Evolutionary conservation across 1,140 invertebrate genomes (phyloP).

Genomic region (Drosophila bifasciata): DNA sequence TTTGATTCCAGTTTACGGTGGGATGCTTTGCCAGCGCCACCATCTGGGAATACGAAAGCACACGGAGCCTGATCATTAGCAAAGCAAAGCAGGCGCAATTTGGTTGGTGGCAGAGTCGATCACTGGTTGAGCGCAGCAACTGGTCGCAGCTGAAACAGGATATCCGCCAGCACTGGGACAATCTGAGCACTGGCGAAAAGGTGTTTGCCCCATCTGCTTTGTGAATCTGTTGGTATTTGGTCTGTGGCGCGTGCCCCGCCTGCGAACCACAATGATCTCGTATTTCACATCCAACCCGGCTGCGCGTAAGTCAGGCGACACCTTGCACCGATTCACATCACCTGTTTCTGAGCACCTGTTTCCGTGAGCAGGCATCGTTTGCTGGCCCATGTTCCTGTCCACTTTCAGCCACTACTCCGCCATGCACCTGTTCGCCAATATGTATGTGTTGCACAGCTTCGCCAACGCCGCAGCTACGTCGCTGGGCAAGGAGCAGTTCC

Average conservation of each 20-base stretch:
- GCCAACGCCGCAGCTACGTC: slow-evolving; percentile 88
- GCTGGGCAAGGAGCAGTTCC: slow-evolving; percentile 96
- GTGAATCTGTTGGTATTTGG: slow-evolving; percentile 92
- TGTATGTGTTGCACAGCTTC: slow-evolving; percentile 97
- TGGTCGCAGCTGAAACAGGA: slow-evolving; percentile 69
- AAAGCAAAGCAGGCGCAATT: slow-evolving; percentile 85
- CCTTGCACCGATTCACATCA: background rate
- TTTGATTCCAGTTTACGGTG: slow-evolving; percentile 86
- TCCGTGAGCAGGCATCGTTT: slow-evolving; percentile 86
- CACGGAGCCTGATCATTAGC: slow-evolving; percentile 87
- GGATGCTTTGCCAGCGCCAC: slow-evolving; percentile 90
- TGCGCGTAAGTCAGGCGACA: slow-evolving; percentile 86
- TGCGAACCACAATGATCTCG: slow-evolving; percentile 91
- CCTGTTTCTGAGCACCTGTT: background rate
- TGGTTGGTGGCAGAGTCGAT: slow-evolving; percentile 80
- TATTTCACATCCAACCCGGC: slow-evolving; percentile 94
- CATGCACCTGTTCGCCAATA: slow-evolving; percentile 95
- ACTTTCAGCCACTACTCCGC: slow-evolving; percentile 96
- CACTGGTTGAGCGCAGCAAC: slow-evolving; percentile 41
- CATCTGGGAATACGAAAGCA: slow-evolving; percentile 95
- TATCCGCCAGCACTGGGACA: slow-evolving; percentile 89
- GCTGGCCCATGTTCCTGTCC: slow-evolving; percentile 95
- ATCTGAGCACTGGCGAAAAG: slow-evolving; percentile 89
- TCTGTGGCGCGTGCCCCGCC: slow-evolving; percentile 91
- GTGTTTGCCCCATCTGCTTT: slow-evolving; percentile 91